Evolutionary conservation across 1,140 invertebrate species (phyloP).

Genomic region (Planococcus citri): DNA sequence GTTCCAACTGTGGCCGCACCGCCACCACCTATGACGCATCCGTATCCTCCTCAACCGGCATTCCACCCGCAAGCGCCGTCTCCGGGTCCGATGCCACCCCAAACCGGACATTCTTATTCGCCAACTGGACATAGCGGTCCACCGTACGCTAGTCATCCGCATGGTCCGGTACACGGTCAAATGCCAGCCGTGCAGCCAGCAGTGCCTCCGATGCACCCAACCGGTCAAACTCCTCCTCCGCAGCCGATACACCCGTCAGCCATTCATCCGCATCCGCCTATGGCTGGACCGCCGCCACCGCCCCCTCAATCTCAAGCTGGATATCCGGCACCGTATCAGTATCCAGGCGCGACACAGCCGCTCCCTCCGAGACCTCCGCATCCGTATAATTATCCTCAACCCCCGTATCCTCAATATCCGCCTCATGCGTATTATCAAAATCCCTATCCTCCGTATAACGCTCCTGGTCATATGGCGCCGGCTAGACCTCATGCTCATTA

Average conservation of each 20-base stretch:
- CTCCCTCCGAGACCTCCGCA: constrained; percentile 17
- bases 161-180: background rate
- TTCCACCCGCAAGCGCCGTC: background rate
- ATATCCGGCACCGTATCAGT: constrained; percentile 16
- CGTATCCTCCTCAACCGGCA: background rate
- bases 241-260: constrained; percentile 9
- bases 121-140: background rate
- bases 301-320: background rate
- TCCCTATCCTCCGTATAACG: constrained; percentile 7
- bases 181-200: background rate
- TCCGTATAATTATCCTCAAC: constrained; percentile 15
- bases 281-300: background rate
- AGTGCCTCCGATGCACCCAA: constrained; percentile 9
- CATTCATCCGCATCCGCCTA: constrained; percentile 5
- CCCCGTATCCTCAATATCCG: constrained; percentile 21
- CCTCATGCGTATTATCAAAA: constrained; percentile 10
- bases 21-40: background rate
- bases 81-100: background rate
- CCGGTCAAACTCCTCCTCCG: background rate
- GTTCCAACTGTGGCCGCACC: background rate
- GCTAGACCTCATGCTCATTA: constrained; percentile 10
- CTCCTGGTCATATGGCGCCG: background rate
- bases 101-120: background rate
- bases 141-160: constrained; percentile 9
- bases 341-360: constrained; percentile 14